Base-by-base conservation (phyloP, 2,113 vertebrate species). In the Caranx melampygus region DNA sequence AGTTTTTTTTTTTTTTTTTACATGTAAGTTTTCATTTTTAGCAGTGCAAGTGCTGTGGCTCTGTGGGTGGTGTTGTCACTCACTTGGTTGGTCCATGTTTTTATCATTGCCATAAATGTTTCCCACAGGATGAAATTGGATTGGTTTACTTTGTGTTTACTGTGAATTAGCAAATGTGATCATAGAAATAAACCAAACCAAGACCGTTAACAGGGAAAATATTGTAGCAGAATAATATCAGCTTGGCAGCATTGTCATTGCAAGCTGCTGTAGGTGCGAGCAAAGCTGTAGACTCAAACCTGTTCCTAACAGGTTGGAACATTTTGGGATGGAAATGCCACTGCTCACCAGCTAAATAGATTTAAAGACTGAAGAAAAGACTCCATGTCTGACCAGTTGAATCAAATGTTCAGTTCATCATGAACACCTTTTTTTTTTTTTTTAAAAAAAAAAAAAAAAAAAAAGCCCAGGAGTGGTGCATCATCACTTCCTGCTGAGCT, bases 401-500 rank as follows among this genome's bases (percentile, higher is more conserved):
- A 52, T 45, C 16, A 49, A 16, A 18, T 60, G 7, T 51, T 54
- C 33, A 66, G 45, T 76, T 55, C 62, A 44, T 12, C 47, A 60
- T 58, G 67, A 67, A 35, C 51, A 16, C 26, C 16, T 74, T 31
- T 26, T 26, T 26, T 26, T 26, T 26, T 26, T 26, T 26, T 26
- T 26, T 26, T 26, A 26, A 26, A 26, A 26, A 26, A 26, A 26
- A 26, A 26, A 26, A 26, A 26, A 26, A 26, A 26, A 34, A 31
- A 57, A 55, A 21, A 3, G 18, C 20, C 57, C 37, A 7, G 18
- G 20, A 58, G 47, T 5, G 51, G 18, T 92, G 93, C 89, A 35
- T 67, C 54, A n/a, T 67, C 54, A n/a, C 62, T 89, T 92, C 79
- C 83, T 90, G 89, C 91, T 89, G 85, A 92, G 73, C 58, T 45